These are phyloP conservation scores for Byasa hedistus DNA, from an alignment of 2,888 invertebrate species.

Conservation along the genomic window DNA sequence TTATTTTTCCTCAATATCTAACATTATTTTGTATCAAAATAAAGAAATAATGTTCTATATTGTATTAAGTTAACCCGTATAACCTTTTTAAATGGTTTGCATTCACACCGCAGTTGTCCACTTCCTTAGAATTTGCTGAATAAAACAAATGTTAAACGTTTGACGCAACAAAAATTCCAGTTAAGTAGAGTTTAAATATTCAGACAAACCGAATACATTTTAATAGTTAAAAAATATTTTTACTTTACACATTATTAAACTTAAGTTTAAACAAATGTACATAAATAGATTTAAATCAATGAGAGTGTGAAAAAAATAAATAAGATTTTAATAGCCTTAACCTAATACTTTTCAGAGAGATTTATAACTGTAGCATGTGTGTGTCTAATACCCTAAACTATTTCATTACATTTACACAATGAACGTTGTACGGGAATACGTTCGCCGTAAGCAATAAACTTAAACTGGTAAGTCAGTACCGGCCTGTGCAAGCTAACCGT, in stretches of 20 bases:
- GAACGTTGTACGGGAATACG: not conserved
- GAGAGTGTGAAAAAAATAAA: no score
- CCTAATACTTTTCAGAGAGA: no score
- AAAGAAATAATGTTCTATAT: no score
- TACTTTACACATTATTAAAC: no score
- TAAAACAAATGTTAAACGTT: not conserved
- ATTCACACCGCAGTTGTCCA: not conserved
- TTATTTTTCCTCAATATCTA: no score
- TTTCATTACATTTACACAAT: not conserved
- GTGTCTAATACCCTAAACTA: no score
- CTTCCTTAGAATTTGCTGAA: not conserved
- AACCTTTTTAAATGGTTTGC: no score
- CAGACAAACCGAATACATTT: not conserved
- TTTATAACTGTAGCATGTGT: no score
- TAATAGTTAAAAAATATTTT: not conserved
- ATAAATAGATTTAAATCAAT: no score
- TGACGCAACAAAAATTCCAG: not conserved
- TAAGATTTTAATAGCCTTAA: no score
- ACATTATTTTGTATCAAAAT: no score
- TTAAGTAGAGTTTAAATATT: not conserved
- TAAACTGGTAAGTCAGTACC: constrained; percentile 3
- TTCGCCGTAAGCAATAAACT: not conserved
- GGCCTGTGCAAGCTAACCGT: constrained; percentile 15
- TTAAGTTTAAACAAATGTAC: not conserved
- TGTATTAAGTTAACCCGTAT: no score